Conservation (phyloP, 1,140 invertebrate species). For the Araneus ventricosus region DNA sequence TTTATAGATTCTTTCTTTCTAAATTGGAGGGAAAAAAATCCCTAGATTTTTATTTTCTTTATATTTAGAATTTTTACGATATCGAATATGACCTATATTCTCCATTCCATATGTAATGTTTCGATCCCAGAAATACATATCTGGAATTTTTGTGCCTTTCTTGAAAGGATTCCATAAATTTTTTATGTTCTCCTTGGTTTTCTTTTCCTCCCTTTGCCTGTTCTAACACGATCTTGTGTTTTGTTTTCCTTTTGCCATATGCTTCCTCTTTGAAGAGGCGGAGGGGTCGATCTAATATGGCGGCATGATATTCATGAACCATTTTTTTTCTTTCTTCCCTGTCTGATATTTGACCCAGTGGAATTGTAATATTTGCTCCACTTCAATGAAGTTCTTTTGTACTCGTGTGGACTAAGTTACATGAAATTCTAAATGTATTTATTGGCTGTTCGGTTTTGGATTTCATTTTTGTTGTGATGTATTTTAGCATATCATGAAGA, state of each 20-base stretch:
- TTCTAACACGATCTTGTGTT: conserved; percentile 35
- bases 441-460: too few species aligned
- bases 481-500: too few species aligned
- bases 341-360: not conserved
- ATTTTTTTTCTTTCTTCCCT: not conserved
- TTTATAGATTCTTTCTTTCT: conserved; percentile 55
- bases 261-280: not conserved
- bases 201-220: not conserved
- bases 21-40: not conserved
- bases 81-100: conserved; percentile 32
- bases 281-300: not conserved
- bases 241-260: not conserved
- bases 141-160: conserved; percentile 20
- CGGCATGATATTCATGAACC: not conserved
- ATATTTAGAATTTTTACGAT: conserved; percentile 28
- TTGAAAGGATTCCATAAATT: conserved; percentile 56
- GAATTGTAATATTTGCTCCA: not conserved
- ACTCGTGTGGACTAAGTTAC: not conserved
- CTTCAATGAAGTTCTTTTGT: not conserved
- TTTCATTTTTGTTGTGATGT: too few species aligned
- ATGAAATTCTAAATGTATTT: not conserved
- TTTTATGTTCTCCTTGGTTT: conserved; percentile 19
- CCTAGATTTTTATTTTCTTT: not conserved
- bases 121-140: conserved; percentile 15
- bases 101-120: not conserved